Conservation (phyloP, 1,140 invertebrate genomes). For the Neodiprion pinetum region DNA sequence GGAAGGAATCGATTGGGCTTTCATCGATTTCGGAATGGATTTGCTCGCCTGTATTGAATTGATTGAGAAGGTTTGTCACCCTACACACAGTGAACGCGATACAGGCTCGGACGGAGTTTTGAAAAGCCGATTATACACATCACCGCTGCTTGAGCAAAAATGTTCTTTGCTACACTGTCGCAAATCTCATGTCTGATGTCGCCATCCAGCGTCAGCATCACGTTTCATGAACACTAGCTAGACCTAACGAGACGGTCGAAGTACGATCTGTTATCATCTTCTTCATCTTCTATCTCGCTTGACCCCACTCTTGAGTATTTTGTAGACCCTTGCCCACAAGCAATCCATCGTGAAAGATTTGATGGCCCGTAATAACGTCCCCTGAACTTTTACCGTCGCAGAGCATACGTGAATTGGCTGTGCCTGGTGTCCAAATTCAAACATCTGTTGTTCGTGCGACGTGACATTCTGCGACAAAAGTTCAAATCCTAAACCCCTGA, state of each 20-base stretch:
- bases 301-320: no score
- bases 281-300: neutral
- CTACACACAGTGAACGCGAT: neutral
- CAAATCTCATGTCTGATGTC: no score
- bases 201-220: neutral
- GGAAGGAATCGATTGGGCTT: conserved; percentile 94
- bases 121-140: neutral
- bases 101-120: neutral
- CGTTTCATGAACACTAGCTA: neutral
- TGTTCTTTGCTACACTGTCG: neutral
- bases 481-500: neutral
- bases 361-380: neutral
- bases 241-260: no score
- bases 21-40: conserved; percentile 99
- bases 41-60: conserved; percentile 95
- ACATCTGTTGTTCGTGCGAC: neutral
- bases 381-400: neutral
- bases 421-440: no score
- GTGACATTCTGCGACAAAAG: neutral
- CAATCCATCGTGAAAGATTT: neutral
- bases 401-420: no score
- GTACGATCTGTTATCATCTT: neutral
- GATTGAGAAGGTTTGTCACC: conserved; percentile 89
- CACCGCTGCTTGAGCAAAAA: neutral
- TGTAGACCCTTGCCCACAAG: neutral